These are phyloP conservation scores for Limnothrissa miodon DNA, from an alignment of 2,113 vertebrate species.

Conservation along the genomic window DNA sequence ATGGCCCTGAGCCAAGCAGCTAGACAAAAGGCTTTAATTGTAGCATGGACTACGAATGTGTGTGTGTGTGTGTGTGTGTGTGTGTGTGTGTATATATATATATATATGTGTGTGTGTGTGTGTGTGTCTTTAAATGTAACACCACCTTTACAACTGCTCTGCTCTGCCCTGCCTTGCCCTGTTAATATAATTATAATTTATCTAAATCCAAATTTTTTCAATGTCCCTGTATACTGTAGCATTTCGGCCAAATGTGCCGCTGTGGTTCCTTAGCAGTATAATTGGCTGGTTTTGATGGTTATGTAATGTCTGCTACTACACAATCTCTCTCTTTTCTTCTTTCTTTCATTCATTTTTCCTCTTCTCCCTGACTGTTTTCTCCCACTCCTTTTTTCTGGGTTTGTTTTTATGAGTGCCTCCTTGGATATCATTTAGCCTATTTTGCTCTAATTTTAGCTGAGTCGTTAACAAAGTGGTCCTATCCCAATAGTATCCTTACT, in stretches of 20 bases:
- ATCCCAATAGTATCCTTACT: background rate
- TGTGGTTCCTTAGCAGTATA: background rate
- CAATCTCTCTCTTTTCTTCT: background rate
- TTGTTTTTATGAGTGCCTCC: background rate
- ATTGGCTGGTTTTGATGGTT: background rate
- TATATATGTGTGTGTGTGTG: too few species aligned
- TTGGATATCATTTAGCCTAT: background rate
- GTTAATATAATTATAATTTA: too few species aligned
- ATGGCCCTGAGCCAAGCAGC: background rate
- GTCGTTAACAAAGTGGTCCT: background rate
- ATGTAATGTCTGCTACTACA: background rate
- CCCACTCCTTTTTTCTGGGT: background rate
- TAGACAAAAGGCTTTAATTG: background rate
- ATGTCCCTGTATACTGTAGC: background rate
- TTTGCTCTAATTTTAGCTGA: slow-evolving; percentile 8
- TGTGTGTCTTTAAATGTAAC: background rate
- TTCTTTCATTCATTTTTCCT: background rate
- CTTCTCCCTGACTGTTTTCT: background rate
- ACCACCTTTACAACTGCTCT: background rate
- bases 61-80: background rate
- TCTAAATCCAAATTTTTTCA: background rate
- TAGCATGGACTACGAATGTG: background rate
- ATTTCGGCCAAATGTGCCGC: background rate
- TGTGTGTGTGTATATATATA: background rate
- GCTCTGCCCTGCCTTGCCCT: too few species aligned